phyloP scores from a whole-genome alignment of 2,113 vertebrate genomes.

The Heterotis niloticus region DNA sequence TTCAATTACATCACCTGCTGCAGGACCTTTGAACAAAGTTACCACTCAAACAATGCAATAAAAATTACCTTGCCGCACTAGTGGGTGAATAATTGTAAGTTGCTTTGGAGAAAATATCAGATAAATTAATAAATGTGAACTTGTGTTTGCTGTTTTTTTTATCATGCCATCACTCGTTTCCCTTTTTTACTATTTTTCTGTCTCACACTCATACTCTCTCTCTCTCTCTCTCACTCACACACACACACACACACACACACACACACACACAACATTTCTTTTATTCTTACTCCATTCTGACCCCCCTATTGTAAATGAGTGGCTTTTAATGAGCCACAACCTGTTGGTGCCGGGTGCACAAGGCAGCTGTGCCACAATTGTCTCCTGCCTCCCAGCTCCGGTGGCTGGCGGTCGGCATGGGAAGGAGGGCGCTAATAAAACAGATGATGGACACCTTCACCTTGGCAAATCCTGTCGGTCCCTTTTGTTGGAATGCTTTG shows the following conservation, averaged over 20 bases:
- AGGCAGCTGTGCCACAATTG: not conserved
- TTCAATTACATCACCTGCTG: no score
- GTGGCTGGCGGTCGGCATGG: not conserved
- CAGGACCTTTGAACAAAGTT: no score
- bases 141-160: not conserved
- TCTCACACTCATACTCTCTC: not conserved
- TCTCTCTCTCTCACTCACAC: not conserved
- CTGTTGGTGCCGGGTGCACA: constrained; percentile 38
- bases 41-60: no score
- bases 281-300: not conserved
- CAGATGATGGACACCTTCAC: constrained; percentile 38
- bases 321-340: constrained; percentile 27
- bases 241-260: not conserved
- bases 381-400: not conserved
- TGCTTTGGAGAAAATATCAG: no score
- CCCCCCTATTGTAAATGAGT: not conserved
- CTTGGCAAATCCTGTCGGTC: constrained; percentile 36
- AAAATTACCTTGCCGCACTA: no score
- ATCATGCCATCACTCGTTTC: not conserved
- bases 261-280: not conserved
- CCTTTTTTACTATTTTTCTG: not conserved
- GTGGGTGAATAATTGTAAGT: no score
- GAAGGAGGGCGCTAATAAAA: constrained; percentile 31
- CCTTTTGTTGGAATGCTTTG: constrained; percentile 30
- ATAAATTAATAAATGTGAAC: not conserved